phyloP scores from a whole-genome alignment of 2,113 vertebrate genomes.

The Climacteris rufus region DNA sequence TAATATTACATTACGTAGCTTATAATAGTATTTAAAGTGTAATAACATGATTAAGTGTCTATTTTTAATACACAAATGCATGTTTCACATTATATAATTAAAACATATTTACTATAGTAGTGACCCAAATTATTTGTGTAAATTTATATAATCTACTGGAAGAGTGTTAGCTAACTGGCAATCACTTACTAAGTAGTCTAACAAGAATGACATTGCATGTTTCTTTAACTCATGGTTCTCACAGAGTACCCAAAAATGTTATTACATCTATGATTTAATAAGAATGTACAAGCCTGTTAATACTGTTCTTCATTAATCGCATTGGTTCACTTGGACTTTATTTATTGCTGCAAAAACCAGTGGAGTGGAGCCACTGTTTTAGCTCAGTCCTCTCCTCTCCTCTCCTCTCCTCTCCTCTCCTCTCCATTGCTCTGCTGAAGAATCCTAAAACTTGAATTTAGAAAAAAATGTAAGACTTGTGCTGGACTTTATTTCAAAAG shows the following conservation, averaged over 20 bases:
- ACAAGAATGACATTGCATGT: neutral
- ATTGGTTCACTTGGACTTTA: conserved; percentile 34
- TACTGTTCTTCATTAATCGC: neutral
- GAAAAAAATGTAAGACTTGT: neutral
- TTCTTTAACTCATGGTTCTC: neutral
- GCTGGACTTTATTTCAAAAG: neutral
- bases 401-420: too few species aligned
- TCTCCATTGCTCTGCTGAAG: neutral
- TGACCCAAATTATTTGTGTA: neutral
- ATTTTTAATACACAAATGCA: neutral
- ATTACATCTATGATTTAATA: neutral
- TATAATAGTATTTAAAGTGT: neutral
- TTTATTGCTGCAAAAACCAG: conserved; percentile 61
- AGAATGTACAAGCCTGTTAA: conserved; percentile 39
- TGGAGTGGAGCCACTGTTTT: neutral
- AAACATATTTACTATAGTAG: neutral
- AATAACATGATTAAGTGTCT: neutral
- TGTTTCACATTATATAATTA: neutral
- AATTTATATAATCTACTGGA: neutral
- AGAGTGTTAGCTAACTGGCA: neutral
- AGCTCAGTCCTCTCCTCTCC: too few species aligned
- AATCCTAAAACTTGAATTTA: neutral
- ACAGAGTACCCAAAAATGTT: conserved; percentile 19
- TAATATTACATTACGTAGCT: neutral
- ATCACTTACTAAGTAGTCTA: neutral